Evolutionary conservation across 2,113 vertebrate species (phyloP), one percentile per base, ranked within the genome.

Genomic region (Toxotes jaculatrix): DNA sequence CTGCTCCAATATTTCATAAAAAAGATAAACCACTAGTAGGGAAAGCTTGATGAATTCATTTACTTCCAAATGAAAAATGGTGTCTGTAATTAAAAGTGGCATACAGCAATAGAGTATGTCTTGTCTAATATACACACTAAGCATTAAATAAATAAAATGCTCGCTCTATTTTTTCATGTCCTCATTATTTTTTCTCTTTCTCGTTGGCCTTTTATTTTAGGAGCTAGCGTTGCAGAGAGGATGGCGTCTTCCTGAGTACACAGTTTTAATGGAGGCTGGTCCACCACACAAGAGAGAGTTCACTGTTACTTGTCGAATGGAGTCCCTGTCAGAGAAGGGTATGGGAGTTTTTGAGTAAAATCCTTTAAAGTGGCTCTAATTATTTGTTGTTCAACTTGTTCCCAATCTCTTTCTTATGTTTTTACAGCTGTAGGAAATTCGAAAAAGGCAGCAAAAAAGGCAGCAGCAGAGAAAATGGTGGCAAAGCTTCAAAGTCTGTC

Each of bases 231-330:
- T 97, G 89, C 96, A 96, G 86, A 96, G 95, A 75, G 95, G 96
- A 36, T 98, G 97, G 97, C 94, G 94, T 80, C 95, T 96, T 77
- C 97, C 97, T 3, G 96, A 97, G 43, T 98, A 98, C 89, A 93
- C 94, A 1, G 81, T 96, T 82, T 92, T 95, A 51, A 89, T 90
- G 80, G 96, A 98, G 87, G 88, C 93, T 16, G 97, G 97, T 60
- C 96, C 96, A 0, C 94, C 95, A 64, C 96, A 97, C 90, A 96
- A 94, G 89, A 96, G 94, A 87, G 96, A 97, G 75, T 97, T 97
- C 90, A 96, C 96, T 2, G 93, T 97, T 10, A 96, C 93, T n/a
- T 98, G 97, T 89, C 93, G 91, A 42, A 80, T 97, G 84, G 97
- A 97, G 80, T 94, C 93, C 5, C 94, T 97, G 80, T 91, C 95